phyloP scores from a whole-genome alignment of 2,113 vertebrate genomes.

The Chunga burmeisteri region DNA sequence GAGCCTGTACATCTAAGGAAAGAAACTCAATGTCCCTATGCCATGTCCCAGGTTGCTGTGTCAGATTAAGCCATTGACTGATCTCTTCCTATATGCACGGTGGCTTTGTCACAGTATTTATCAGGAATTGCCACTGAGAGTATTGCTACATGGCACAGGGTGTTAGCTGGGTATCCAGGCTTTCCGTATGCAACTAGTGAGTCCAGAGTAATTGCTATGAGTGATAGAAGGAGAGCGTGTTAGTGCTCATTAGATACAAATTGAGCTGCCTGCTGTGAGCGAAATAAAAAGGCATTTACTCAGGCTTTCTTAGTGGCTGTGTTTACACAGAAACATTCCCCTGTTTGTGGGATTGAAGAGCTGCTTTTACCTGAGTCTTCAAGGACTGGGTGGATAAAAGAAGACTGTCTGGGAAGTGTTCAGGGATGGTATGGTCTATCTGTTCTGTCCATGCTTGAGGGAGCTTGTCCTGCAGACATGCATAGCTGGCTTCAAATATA shows the following conservation, averaged over 20 bases:
- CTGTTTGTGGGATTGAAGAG: not conserved
- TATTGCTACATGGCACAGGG: not conserved
- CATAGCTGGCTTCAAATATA: not conserved
- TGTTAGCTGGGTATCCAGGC: not conserved
- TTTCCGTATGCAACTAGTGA: not conserved
- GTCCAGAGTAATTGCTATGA: not conserved
- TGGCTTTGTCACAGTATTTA: no score
- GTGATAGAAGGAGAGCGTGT: not conserved
- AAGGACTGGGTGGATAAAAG: not conserved
- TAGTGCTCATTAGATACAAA: slow-evolving; percentile 40
- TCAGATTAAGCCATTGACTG: accelerated
- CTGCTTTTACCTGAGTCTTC: not conserved
- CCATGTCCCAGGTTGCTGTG: not conserved
- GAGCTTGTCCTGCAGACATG: not conserved
- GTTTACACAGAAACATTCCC: slow-evolving; percentile 6
- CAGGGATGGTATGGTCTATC: not conserved
- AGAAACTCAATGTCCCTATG: accelerated
- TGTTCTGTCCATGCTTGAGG: not conserved
- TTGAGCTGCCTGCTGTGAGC: slow-evolving; percentile 25
- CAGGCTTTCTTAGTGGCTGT: not conserved
- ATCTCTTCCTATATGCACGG: accelerated
- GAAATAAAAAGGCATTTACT: slow-evolving; percentile 44
- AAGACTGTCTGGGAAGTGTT: not conserved
- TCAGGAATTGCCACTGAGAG: accelerated
- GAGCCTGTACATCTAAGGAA: not conserved